phyloP scores from a whole-genome alignment of 2,888 invertebrate species.

The Lasioglossum vierecki region DNA sequence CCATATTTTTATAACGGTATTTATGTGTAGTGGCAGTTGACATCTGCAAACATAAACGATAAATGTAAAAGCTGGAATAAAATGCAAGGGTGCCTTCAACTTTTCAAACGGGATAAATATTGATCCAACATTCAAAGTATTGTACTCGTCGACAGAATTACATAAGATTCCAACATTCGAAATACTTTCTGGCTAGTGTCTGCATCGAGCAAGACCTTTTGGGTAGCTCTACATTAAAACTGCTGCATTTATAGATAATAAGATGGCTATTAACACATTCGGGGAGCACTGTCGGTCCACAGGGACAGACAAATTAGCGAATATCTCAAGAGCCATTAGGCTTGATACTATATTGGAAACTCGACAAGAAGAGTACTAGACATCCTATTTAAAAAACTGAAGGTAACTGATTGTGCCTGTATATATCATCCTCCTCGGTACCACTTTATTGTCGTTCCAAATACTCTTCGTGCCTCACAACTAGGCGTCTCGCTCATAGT shows the following conservation, averaged over 20 bases:
- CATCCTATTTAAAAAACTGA: neutral
- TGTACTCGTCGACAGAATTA: neutral
- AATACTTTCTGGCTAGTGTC: neutral
- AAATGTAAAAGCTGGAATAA: neutral
- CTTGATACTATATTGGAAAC: neutral
- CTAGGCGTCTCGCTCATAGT: neutral
- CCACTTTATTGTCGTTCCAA: neutral
- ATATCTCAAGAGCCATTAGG: neutral
- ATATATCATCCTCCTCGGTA: neutral
- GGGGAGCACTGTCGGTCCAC: too few species aligned
- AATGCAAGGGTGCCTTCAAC: neutral
- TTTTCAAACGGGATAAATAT: neutral
- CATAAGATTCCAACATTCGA: neutral
- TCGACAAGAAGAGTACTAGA: neutral
- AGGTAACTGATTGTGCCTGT: neutral
- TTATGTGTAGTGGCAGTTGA: slow-evolving; percentile 91
- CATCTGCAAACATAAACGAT: slow-evolving; percentile 86
- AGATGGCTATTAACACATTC: too few species aligned
- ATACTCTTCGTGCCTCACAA: neutral
- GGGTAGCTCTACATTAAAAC: too few species aligned
- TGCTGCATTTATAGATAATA: too few species aligned
- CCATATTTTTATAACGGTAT: slow-evolving; percentile 97
- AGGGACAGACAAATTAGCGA: neutral
- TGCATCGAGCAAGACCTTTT: neutral
- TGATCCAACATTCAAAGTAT: neutral